phyloP scores from a whole-genome alignment of 2,888 invertebrate species.

The Cylloceria caligata region DNA sequence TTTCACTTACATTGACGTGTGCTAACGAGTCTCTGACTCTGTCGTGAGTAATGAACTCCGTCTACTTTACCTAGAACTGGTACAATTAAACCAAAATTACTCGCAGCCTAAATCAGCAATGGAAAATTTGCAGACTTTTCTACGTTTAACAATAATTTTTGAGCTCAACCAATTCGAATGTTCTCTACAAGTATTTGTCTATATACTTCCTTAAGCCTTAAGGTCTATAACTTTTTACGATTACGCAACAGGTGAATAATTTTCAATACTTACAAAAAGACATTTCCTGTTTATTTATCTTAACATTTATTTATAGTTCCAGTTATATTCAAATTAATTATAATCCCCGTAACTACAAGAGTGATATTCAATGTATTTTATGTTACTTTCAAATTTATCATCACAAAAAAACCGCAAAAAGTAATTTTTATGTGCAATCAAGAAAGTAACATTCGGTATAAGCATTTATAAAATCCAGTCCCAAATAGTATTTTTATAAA shows the following conservation, averaged over 20 bases:
- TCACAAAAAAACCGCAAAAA: no score
- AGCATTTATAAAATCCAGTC: no score
- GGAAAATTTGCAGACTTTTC: conserved; percentile 8
- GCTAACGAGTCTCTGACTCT: conserved; percentile 40
- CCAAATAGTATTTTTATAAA: no score
- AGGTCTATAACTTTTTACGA: not conserved
- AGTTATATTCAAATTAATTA: no score
- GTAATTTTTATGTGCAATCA: no score
- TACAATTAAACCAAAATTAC: conserved; percentile 13
- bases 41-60: conserved; percentile 55
- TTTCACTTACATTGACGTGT: conserved; percentile 40
- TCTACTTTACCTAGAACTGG: not conserved
- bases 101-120: not conserved
- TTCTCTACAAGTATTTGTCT: not conserved
- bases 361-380: no score
- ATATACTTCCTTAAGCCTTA: not conserved
- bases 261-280: not conserved
- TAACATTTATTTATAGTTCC: no score
- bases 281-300: not conserved
- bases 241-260: not conserved
- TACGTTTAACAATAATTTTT: not conserved
- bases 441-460: no score
- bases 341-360: no score
- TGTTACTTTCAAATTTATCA: no score
- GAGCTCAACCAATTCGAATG: not conserved